These are phyloP conservation scores for Pangasius larnaudii DNA, from an alignment of 2,797 vertebrate species.

Conservation along the genomic window DNA sequence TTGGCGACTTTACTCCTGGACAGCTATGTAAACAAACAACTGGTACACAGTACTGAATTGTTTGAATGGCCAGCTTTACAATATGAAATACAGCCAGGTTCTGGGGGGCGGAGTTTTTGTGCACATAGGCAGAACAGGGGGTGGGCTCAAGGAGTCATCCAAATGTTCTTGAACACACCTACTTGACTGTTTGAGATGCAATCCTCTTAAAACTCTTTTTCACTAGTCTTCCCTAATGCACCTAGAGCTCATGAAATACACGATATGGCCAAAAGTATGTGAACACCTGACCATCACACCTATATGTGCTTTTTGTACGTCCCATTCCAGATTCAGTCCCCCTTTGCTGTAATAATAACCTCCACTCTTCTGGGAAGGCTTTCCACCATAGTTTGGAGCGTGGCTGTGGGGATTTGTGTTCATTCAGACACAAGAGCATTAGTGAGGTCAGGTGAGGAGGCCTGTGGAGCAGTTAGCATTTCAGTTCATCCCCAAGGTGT, in stretches of 20 bases:
- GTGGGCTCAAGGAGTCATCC: background rate
- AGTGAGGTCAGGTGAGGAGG: background rate
- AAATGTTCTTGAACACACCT: background rate
- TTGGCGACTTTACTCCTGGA: too few relatives aligned
- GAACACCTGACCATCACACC: background rate
- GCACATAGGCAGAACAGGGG: background rate
- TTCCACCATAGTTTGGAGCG: background rate
- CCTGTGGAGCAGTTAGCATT: too few relatives aligned
- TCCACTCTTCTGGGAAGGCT: background rate
- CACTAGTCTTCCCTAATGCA: background rate
- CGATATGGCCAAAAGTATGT: background rate
- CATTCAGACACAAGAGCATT: background rate
- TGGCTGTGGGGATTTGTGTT: background rate
- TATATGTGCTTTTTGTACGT: background rate
- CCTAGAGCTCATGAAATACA: background rate
- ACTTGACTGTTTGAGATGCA: background rate
- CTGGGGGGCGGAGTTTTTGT: background rate
- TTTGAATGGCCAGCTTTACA: background rate
- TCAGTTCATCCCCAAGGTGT: background rate
- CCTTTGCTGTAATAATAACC: too few relatives aligned
- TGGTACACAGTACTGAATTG: background rate
- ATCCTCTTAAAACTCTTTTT: background rate
- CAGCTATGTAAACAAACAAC: too few relatives aligned
- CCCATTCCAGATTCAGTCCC: background rate
- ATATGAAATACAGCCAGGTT: background rate